These are phyloP conservation scores for Virgularia gustaviana DNA, from an alignment of 92 coral and sea anemone genomes.

Conservation along the genomic window DNA sequence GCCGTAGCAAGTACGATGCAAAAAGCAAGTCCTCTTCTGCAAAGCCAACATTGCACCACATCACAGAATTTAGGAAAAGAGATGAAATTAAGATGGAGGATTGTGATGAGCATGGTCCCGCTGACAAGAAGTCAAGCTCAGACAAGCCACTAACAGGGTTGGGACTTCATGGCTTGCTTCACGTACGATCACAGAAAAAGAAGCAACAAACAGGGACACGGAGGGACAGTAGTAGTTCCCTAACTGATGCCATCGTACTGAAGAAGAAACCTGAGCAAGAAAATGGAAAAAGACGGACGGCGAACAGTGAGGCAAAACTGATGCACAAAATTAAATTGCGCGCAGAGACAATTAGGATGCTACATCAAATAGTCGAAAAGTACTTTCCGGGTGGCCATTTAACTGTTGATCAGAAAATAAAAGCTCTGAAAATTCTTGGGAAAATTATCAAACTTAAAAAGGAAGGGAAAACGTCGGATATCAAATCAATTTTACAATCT, in stretches of 20 bases:
- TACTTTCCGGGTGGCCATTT: conserved; percentile 34
- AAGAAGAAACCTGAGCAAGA: conserved; percentile 1
- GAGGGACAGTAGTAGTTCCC: background rate
- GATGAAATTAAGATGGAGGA: background rate
- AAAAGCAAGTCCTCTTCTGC: no score
- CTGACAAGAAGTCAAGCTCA: conserved; percentile 5
- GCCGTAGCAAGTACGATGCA: no score
- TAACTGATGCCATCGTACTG: background rate
- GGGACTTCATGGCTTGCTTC: conserved; percentile 28
- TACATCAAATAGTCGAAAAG: conserved; percentile 32
- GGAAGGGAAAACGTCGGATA: conserved; percentile 19
- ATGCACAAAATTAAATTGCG: conserved; percentile 22
- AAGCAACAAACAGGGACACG: background rate
- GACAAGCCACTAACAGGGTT: background rate
- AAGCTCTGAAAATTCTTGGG: conserved; percentile 35
- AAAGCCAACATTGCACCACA: conserved; percentile 37
- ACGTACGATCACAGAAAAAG: conserved; percentile 3
- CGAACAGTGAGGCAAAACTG: background rate
- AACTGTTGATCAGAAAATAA: conserved; percentile 25
- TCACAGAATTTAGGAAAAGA: conserved; percentile 29
- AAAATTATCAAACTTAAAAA: conserved; percentile 27
- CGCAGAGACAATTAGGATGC: conserved; percentile 36
- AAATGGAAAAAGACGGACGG: background rate
- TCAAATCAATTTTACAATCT: background rate
- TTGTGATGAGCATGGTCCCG: background rate